Evolutionary conservation across 2,113 vertebrate genomes (phyloP).

Genomic region (Lathamus discolor): DNA sequence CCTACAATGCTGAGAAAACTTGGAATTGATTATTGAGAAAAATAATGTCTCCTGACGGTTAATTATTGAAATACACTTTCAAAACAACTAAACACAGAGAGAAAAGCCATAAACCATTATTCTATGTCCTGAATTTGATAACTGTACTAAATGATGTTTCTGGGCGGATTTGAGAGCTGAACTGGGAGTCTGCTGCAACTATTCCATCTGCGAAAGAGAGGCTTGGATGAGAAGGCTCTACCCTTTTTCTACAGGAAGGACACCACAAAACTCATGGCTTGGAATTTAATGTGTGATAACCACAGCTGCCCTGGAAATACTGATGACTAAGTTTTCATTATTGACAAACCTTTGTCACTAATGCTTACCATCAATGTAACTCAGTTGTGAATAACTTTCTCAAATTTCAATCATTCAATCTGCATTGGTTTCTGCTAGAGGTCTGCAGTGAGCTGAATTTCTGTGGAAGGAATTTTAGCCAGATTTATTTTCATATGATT

Average conservation of each 20-base stretch:
- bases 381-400: not conserved
- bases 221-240: not conserved
- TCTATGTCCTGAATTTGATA: not conserved
- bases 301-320: not conserved
- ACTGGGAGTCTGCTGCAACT: not conserved
- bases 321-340: not conserved
- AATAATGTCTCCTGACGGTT: not conserved
- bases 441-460: not conserved
- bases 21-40: not conserved
- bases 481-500: not conserved
- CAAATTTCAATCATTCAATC: not conserved
- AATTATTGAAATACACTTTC: not conserved
- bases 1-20: not conserved
- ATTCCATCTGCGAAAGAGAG: not conserved
- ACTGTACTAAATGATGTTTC: not conserved
- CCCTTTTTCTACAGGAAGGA: not conserved
- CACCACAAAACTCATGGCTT: not conserved
- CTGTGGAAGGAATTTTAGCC: not conserved
- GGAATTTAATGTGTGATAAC: not conserved
- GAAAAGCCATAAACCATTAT: not conserved
- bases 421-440: not conserved
- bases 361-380: rapidly evolving
- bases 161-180: not conserved
- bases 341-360: not conserved
- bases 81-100: not conserved